Evolutionary conservation across 1,140 invertebrate genomes (phyloP).

Genomic region (Drosophila repletoides): DNA sequence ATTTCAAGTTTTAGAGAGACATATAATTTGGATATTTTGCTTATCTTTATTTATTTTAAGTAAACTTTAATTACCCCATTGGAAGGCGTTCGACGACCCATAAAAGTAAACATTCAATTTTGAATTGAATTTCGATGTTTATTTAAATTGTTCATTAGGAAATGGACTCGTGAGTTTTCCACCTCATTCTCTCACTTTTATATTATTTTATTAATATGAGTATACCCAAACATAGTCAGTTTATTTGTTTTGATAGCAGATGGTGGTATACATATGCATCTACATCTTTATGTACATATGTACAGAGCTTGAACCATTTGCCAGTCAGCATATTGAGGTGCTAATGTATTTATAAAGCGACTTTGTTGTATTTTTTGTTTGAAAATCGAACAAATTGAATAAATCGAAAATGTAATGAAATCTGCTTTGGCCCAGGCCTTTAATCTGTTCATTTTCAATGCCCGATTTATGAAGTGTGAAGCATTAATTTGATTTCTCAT

Average conservation of each 20-base stretch:
- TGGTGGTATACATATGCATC: neutral
- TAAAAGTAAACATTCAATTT: constrained; percentile 26
- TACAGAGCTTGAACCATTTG: constrained; percentile 51
- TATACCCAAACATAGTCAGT: neutral
- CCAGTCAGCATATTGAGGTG: constrained; percentile 63
- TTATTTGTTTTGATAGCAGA: neutral
- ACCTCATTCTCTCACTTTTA: constrained; percentile 27
- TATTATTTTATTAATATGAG: constrained; percentile 24
- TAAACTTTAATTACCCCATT: neutral
- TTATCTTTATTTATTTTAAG: neutral
- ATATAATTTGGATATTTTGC: too few species aligned
- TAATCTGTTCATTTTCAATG: constrained; percentile 78
- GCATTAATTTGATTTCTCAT: constrained; percentile 73
- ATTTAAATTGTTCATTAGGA: constrained; percentile 44
- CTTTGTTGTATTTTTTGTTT: constrained; percentile 67
- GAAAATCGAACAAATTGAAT: constrained; percentile 18
- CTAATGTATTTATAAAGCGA: constrained; percentile 81
- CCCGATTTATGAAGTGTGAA: constrained; percentile 76
- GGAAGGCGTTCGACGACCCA: neutral
- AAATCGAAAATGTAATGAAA: constrained; percentile 15
- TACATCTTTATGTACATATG: neutral
- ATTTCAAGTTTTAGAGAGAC: too few species aligned
- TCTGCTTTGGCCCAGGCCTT: constrained; percentile 37
- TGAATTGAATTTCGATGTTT: constrained; percentile 45
- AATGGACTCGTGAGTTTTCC: constrained; percentile 4